Evolutionary conservation across 2,888 invertebrate species (phyloP).

Genomic region (Ichneumoninae sp.): DNA sequence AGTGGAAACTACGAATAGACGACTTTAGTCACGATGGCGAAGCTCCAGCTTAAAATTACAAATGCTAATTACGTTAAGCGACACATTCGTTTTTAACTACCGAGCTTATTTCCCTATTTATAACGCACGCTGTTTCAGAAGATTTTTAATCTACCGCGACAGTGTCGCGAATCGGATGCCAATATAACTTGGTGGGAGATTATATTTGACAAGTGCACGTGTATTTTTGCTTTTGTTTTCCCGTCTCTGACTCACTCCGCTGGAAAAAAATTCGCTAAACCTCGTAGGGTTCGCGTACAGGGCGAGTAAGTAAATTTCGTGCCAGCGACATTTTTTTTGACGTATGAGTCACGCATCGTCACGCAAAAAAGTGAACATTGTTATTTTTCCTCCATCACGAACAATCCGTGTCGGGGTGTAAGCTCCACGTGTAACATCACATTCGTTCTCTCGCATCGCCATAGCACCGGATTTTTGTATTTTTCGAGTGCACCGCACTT

Average conservation of each 20-base stretch:
- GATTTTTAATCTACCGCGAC: neutral
- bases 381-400: constrained; percentile 12
- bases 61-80: constrained; percentile 55
- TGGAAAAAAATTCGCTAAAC: neutral
- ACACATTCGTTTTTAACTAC: neutral
- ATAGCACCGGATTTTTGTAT: constrained; percentile 40
- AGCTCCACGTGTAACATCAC: constrained; percentile 10
- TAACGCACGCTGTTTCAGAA: neutral
- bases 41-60: neutral
- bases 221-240: neutral
- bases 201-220: neutral
- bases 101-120: neutral
- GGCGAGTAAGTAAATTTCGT: neutral
- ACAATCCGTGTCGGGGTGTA: constrained; percentile 11
- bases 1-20: constrained; percentile 8
- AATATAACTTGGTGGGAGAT: neutral
- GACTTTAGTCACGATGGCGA: constrained; percentile 27
- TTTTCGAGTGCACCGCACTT: constrained; percentile 33
- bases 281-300: neutral
- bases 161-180: neutral
- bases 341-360: neutral
- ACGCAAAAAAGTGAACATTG: constrained; percentile 7
- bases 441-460: constrained; percentile 7
- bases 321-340: neutral
- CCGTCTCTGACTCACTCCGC: neutral